Conservation (phyloP, 2,888 invertebrate genomes). For the Hydriomena furcata region DNA sequence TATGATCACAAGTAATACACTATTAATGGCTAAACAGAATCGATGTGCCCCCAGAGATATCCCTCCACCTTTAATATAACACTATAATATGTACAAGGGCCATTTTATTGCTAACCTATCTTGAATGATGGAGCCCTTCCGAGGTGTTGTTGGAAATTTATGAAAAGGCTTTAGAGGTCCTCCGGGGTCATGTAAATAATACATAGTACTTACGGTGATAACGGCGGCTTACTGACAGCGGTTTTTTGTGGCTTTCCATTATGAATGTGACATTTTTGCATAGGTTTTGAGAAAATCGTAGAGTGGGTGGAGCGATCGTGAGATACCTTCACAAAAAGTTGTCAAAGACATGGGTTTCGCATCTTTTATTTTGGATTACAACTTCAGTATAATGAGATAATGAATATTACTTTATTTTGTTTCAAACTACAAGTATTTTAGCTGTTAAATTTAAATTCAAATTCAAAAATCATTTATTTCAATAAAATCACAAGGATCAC, state of each 20-base stretch:
- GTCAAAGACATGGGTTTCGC: too few relatives aligned
- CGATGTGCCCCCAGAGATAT: constrained; percentile 70
- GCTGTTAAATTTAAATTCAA: too few relatives aligned
- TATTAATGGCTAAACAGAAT: constrained; percentile 74
- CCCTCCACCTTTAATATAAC: constrained; percentile 63
- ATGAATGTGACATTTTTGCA: constrained; percentile 19
- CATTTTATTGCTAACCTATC: constrained; percentile 72
- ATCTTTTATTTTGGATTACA: too few relatives aligned
- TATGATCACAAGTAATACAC: constrained; percentile 31
- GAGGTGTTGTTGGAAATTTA: constrained; percentile 63
- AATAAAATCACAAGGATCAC: too few relatives aligned
- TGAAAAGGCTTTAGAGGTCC: constrained; percentile 58
- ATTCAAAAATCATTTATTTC: too few relatives aligned
- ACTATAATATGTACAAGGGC: constrained; percentile 72
- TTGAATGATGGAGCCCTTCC: constrained; percentile 59
- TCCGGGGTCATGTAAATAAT: constrained; percentile 57
- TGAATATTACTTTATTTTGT: too few relatives aligned
- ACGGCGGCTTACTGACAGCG: constrained; percentile 29
- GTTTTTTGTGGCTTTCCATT: constrained; percentile 30
- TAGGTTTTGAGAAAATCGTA: too few relatives aligned
- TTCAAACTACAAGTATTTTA: too few relatives aligned
- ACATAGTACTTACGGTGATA: constrained; percentile 41
- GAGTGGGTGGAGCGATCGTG: not conserved
- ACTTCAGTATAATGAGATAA: too few relatives aligned
- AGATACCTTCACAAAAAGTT: too few relatives aligned